Base-by-base conservation (phyloP, 1,140 invertebrate species). In the Trachelipus rathkii region DNA sequence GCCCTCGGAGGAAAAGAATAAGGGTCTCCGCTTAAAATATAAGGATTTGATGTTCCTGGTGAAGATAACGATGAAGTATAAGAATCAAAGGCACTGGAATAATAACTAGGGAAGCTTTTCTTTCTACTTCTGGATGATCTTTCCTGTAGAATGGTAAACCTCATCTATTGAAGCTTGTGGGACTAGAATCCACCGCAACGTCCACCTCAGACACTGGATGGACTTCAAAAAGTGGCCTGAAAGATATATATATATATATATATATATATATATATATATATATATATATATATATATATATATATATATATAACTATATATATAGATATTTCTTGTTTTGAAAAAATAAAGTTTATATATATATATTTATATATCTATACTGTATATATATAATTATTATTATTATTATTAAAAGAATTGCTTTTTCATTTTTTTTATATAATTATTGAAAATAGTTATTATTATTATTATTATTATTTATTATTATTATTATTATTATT, bases 201-300 rank as follows among this genome's bases (percentile, higher is more conserved):
- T 50, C 46, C 9, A 9, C 8, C 19, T 19, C 50, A 60, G 50
- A 60, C n/a, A n/a, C 11, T 13, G 1, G 2, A 19, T 3, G 50
- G 50, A 60, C 11, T 13, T 15, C 50, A 2, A 1, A 60, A 13
- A 60, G 50, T 60, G 50, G 8, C 50, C 50, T 60, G 19, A 60
- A 60, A 60, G 19, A 60, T 60, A 60, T 60, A 60, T 60, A 60
- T 19, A 15, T 19, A 19, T 60, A 60, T 60, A 60, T 60, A 60
- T 19, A 60, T 19, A 60, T 19, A 60, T 19, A 60, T 19, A 60
- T 19, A 60, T 19, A 60, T 19, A 60, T 19, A 60, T 19, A 60
- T 60, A 19, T 60, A 19, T 60, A 60, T 60, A 60, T 60, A 60
- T 60, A 60, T 60, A 60, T 60, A 60, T 60, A 60, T 60, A 60